A percentile compares a stretch with the other conserved stretches of the same genome.
Conservation (phyloP, 2,888 invertebrate species). For the Epiblema foenella region DNA sequence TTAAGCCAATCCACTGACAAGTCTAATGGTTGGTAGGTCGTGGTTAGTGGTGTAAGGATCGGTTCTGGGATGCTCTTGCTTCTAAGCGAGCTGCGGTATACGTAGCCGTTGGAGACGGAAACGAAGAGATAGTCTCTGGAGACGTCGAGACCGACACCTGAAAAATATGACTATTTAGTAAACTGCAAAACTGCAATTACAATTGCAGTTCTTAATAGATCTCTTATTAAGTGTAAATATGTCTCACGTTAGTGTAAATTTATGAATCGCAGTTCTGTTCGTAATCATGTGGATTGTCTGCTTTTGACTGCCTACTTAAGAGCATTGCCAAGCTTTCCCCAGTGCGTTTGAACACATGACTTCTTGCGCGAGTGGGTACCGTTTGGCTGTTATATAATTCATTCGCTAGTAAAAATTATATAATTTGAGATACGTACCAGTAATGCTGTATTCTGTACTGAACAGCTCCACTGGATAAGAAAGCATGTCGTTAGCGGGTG, state of each 20-base stretch:
- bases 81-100: slow-evolving; percentile 83
- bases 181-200: not conserved
- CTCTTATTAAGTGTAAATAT: too few relatives aligned
- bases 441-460: slow-evolving; percentile 81
- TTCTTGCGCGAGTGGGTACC: not conserved
- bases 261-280: not conserved
- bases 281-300: not conserved
- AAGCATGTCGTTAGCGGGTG: slow-evolving; percentile 87
- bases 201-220: too few relatives aligned
- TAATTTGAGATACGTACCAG: slow-evolving; percentile 58
- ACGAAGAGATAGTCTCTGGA: slow-evolving; percentile 89
- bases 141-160: slow-evolving; percentile 92
- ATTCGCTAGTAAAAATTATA: not conserved
- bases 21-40: slow-evolving; percentile 87
- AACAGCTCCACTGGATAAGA: slow-evolving; percentile 88
- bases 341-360: not conserved
- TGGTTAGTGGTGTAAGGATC: slow-evolving; percentile 85
- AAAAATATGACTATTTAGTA: slow-evolving; percentile 49
- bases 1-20: slow-evolving; percentile 96
- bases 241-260: too few relatives aligned
- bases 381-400: not conserved
- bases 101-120: slow-evolving; percentile 88
- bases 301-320: not conserved
- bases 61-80: slow-evolving; percentile 72
- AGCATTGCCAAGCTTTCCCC: too few relatives aligned